phyloP scores from a whole-genome alignment of 2,888 invertebrate genomes.

The Hipparchia semele region DNA sequence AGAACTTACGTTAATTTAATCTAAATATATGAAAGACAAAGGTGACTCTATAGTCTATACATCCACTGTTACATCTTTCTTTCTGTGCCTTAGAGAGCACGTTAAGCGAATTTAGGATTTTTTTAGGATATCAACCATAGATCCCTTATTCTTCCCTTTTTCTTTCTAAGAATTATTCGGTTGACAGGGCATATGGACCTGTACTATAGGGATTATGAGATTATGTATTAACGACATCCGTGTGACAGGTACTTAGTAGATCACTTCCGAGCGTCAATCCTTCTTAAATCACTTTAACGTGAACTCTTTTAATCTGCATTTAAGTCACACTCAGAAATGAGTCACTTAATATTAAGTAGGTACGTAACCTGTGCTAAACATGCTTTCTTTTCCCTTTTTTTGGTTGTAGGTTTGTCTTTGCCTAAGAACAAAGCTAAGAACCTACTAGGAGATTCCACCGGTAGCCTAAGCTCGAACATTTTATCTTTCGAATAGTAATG shows the following conservation, averaged over 20 bases:
- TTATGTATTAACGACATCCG: slow-evolving; percentile 20
- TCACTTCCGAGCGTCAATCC: slow-evolving; percentile 25
- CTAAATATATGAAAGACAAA: neutral
- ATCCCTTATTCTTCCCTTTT: neutral
- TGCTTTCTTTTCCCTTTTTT: neutral
- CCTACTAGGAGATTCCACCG: neutral
- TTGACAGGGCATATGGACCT: slow-evolving; percentile 16
- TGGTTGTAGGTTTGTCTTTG: too few relatives aligned
- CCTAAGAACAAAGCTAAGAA: neutral
- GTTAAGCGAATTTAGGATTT: too few relatives aligned
- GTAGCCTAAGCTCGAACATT: too few relatives aligned
- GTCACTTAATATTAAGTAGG: neutral
- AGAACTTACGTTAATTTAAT: neutral
- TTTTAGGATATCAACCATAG: neutral
- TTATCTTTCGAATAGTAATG: too few relatives aligned
- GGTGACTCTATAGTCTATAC: neutral
- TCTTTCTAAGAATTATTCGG: slow-evolving; percentile 8
- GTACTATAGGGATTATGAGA: slow-evolving; percentile 18
- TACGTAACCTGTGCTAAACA: neutral
- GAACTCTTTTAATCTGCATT: neutral
- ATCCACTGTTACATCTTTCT: neutral
- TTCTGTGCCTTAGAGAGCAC: neutral
- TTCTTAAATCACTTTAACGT: slow-evolving; percentile 6
- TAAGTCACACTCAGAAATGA: neutral
- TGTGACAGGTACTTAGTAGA: slow-evolving; percentile 5